Conservation (phyloP, 1,140 invertebrate species). For the Littorina saxatilis region DNA sequence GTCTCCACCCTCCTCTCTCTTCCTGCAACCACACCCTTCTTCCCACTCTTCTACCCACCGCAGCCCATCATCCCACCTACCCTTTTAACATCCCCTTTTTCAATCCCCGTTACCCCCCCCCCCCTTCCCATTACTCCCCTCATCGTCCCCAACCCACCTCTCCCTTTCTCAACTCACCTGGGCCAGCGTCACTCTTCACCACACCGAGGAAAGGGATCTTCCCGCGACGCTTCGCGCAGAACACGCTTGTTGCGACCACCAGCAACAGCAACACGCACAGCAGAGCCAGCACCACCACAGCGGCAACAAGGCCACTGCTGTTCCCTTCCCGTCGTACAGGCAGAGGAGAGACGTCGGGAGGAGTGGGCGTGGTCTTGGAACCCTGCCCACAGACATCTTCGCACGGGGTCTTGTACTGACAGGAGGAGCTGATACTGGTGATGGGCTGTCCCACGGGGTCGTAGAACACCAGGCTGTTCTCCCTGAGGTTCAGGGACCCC, state of each 20-base stretch:
- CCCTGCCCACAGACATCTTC: neutral
- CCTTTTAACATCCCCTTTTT: too few relatives aligned
- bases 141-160: slow-evolving; percentile 20
- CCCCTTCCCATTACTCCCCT: too few relatives aligned
- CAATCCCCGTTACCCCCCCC: neutral
- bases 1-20: slow-evolving; percentile 25
- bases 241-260: neutral
- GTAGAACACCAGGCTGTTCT: slow-evolving; percentile 23
- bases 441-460: neutral
- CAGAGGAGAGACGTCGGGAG: neutral
- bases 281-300: slow-evolving; percentile 28
- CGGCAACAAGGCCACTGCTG: neutral
- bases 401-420: slow-evolving; percentile 13
- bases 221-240: neutral
- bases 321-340: neutral
- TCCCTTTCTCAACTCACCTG: neutral
- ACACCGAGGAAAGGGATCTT: neutral
- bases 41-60: neutral
- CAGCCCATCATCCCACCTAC: too few relatives aligned
- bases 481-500: neutral
- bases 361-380: neutral
- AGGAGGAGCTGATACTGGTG: neutral
- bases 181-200: neutral
- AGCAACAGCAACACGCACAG: slow-evolving; percentile 10
- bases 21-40: neutral